A percentile compares a stretch with the other conserved stretches of the same genome.
phyloP scores from a whole-genome alignment of 2,113 vertebrate genomes.

The Colistium nudipinnis region DNA sequence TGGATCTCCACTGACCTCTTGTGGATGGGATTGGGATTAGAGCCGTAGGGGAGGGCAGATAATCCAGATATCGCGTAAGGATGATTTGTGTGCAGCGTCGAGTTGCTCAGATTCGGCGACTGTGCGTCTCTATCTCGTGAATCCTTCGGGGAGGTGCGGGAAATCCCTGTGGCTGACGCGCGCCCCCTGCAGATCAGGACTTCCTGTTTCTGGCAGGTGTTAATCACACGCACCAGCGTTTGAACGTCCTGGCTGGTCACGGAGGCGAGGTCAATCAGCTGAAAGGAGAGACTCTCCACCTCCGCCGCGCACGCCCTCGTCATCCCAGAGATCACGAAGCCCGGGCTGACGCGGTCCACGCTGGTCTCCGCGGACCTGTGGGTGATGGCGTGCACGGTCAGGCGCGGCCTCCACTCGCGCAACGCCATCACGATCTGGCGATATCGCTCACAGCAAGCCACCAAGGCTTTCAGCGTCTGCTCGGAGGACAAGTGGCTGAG shows the following conservation, averaged over 20 bases:
- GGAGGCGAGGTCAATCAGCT: constrained; percentile 86
- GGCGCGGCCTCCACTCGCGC: constrained; percentile 58
- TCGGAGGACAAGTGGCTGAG: constrained; percentile 74
- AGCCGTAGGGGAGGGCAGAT: constrained; percentile 66
- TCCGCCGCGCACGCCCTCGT: constrained; percentile 84
- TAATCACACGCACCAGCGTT: constrained; percentile 78
- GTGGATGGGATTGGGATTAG: constrained; percentile 25
- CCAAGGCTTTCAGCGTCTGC: constrained; percentile 73
- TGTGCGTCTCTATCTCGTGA: constrained; percentile 5
- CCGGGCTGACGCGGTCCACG: constrained; percentile 83
- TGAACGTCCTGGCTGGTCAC: constrained; percentile 80
- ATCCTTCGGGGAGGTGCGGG: constrained; percentile 64
- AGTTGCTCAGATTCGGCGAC: constrained; percentile 54
- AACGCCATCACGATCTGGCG: constrained; percentile 82
- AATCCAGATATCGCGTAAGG: constrained; percentile 75
- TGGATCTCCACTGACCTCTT: constrained; percentile 79
- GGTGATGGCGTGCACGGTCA: constrained; percentile 81
- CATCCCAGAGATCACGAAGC: constrained; percentile 86
- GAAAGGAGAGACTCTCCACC: constrained; percentile 82
- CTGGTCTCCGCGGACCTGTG: constrained; percentile 81
- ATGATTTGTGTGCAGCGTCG: constrained; percentile 81
- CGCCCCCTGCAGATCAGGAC: constrained; percentile 83
- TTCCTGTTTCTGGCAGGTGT: constrained; percentile 79
- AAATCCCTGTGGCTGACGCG: constrained; percentile 72
- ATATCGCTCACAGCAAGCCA: constrained; percentile 84